phyloP scores from a whole-genome alignment of 2,797 vertebrate genomes.

The Huso huso region DNA sequence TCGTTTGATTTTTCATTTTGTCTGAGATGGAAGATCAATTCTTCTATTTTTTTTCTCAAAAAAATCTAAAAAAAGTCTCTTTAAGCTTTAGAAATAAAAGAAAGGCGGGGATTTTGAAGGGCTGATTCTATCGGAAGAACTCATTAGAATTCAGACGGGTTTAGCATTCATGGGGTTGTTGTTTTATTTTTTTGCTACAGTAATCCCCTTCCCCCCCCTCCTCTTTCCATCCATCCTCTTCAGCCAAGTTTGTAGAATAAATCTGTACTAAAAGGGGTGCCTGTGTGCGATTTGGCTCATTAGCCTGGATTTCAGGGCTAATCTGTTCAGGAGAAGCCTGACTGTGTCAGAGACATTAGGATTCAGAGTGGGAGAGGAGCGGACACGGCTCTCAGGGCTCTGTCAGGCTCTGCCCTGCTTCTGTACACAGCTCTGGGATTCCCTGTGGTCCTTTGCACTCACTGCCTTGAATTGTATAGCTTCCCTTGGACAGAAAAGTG shows the following conservation, averaged over 20 bases:
- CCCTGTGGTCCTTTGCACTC: too few species aligned
- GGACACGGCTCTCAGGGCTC: too few species aligned
- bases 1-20: constrained; percentile 19
- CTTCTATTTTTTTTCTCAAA: background rate
- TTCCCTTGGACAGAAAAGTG: too few species aligned
- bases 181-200: background rate
- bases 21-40: constrained; percentile 8
- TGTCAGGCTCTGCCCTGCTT: too few species aligned
- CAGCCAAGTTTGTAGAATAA: too few species aligned
- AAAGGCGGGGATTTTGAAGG: too few species aligned
- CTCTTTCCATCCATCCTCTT: background rate
- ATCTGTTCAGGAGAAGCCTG: constrained; percentile 6
- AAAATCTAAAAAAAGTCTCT: too few species aligned
- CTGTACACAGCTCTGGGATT: too few species aligned
- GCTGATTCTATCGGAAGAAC: background rate
- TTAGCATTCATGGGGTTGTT: background rate
- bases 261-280: constrained; percentile 13
- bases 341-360: constrained; percentile 17
- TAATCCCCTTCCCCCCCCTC: background rate
- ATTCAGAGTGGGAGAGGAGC: constrained; percentile 11
- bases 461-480: too few species aligned
- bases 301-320: constrained; percentile 9
- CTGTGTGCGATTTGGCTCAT: constrained; percentile 17
- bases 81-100: too few species aligned
- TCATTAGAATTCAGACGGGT: background rate